Evolutionary conservation across 2,888 invertebrate species (phyloP), one percentile per base, ranked within the genome.

Genomic region (Nemoura dubitans): DNA sequence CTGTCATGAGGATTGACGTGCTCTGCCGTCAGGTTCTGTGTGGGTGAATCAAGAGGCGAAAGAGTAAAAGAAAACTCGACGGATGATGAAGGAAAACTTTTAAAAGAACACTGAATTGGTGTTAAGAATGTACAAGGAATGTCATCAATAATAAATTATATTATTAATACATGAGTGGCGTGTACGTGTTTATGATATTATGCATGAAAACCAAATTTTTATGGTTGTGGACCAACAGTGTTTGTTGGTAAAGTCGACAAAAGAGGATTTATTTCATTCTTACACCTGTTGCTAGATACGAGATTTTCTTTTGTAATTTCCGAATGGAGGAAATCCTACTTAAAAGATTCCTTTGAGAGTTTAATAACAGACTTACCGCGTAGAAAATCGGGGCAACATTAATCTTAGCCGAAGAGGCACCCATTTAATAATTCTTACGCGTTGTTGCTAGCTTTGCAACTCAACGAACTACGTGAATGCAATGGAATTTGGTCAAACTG

Each of bases 201-300:
- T 59, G 59, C 21, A 59, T 59, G 59, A 21, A 59, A 59, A 59
- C 36, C 21, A 59, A 59, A 59, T 59, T 59, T 59, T 7, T 59
- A 16, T 59, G 10, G 59, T 7, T 59, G 6, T 59, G 59, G 83
- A 25, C 16, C 42, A 59, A 29, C 7, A 2, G 28, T 81, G 81
- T 30, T 81, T 81, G 30, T 81, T 28, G 28, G 30, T 27, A 81
- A 76, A 84, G 76, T 27, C 84, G 84, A 84, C 84, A 29, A 29
- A 84, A 84, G 84, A 84, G 84, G 84, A 84, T 84, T 84, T 84
- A 84, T 84, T 76, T 7, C 29, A 84, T 59, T 76, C 59, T 84
- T 84, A 29, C 84, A 84, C 84, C 84, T 84, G 84, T 84, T 84
- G 84, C 84, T 81, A 29, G 28, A 76, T 29, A 59, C 25, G 59